These are phyloP conservation scores for Panurus biarmicus DNA, from an alignment of 2,113 vertebrate genomes.

Conservation along the genomic window DNA sequence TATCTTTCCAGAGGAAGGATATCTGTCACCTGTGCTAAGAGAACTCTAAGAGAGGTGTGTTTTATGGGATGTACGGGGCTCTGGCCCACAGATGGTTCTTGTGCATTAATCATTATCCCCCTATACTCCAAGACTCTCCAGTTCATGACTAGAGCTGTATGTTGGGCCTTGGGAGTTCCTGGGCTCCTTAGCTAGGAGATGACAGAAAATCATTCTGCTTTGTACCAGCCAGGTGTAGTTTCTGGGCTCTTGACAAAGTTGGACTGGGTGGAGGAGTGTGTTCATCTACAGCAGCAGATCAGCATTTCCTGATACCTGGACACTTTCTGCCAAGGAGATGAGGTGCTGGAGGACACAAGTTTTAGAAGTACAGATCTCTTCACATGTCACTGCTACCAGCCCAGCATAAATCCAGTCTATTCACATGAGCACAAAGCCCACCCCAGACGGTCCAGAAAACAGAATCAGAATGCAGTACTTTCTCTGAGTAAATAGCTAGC, in stretches of 20 bases:
- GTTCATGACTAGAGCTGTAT: background rate
- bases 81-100: background rate
- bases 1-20: background rate
- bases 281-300: background rate
- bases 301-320: background rate
- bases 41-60: background rate
- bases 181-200: background rate
- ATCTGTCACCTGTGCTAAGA: background rate
- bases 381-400: background rate
- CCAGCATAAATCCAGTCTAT: background rate
- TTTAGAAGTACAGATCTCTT: background rate
- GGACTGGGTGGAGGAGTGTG: background rate
- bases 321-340: background rate
- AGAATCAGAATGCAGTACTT: slow-evolving; percentile 29
- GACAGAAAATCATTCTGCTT: background rate
- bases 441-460: background rate
- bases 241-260: background rate
- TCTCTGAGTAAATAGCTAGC: background rate
- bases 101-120: background rate
- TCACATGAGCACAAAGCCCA: background rate
- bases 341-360: background rate
- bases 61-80: background rate
- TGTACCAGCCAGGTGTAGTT: background rate
- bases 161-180: background rate
- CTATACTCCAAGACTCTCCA: background rate